Percentiles rank a stretch among this genome's conserved stretches.
phyloP scores from a whole-genome alignment of 1,140 invertebrate species.

The Scaptomyza pallida region DNA sequence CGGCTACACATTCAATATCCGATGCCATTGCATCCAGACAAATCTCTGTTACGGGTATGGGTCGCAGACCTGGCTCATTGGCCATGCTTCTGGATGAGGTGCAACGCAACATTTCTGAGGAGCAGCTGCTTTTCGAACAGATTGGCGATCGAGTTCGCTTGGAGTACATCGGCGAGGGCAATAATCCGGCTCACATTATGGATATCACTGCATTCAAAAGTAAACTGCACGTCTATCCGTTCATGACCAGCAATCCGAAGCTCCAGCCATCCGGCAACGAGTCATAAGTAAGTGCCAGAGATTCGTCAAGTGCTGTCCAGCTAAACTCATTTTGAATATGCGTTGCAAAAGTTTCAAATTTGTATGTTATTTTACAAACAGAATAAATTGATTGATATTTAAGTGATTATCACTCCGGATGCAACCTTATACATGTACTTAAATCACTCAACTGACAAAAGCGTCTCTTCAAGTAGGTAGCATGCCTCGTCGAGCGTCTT shows the following conservation, averaged over 20 bases:
- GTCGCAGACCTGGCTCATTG: conserved; percentile 22
- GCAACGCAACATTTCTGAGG: conserved; percentile 38
- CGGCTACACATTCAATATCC: conserved; percentile 20
- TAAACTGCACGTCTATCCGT: conserved; percentile 74
- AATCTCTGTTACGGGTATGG: not conserved
- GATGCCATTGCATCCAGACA: conserved; percentile 4
- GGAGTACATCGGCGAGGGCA: conserved; percentile 51
- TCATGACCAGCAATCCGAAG: conserved; percentile 58
- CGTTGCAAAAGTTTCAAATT: too few relatives aligned
- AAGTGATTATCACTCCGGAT: not conserved
- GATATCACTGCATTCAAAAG: conserved; percentile 73
- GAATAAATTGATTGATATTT: not conserved
- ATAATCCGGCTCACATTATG: conserved; percentile 54
- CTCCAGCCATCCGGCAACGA: not conserved
- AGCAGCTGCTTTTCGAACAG: conserved; percentile 48
- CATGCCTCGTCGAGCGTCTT: not conserved
- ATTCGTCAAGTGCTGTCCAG: not conserved
- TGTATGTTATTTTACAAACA: not conserved
- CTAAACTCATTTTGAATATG: too few relatives aligned
- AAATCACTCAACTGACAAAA: not conserved
- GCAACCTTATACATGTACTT: not conserved
- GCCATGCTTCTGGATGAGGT: conserved; percentile 33
- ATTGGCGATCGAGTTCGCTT: conserved; percentile 52
- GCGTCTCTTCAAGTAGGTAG: not conserved
- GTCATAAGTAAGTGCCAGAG: conserved; percentile 9